phyloP scores from a whole-genome alignment of 2,797 vertebrate genomes.

The Microhierax caerulescens region DNA sequence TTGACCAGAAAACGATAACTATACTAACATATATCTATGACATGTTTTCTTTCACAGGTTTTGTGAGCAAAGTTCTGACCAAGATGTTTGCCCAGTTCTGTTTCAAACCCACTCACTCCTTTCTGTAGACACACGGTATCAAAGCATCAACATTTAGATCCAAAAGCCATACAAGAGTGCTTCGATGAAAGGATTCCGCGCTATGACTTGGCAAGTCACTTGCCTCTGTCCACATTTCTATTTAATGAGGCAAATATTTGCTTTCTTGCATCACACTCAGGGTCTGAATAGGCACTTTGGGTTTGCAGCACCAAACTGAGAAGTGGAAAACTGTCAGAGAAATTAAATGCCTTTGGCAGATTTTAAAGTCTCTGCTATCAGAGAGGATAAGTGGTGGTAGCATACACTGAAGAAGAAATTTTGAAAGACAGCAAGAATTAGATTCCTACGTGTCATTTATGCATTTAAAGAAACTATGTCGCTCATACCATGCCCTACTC shows the following conservation, averaged over 20 bases:
- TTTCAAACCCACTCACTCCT: slow-evolving; percentile 4
- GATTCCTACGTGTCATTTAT: neutral
- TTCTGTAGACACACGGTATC: neutral
- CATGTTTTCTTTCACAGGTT: neutral
- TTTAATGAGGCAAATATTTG: slow-evolving; percentile 35
- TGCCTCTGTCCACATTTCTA: neutral
- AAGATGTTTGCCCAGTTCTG: neutral
- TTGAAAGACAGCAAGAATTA: neutral
- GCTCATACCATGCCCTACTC: neutral
- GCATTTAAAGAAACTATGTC: neutral
- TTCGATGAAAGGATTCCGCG: slow-evolving; percentile 9
- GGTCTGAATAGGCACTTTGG: neutral
- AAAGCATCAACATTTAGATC: neutral
- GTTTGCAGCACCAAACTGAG: neutral
- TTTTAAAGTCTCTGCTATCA: neutral
- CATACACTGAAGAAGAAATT: neutral
- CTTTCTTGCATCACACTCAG: neutral
- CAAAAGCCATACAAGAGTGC: neutral
- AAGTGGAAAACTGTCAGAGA: neutral
- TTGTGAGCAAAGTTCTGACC: neutral
- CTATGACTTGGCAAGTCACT: neutral
- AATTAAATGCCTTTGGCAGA: neutral
- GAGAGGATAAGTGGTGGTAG: neutral
- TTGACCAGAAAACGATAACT: neutral
- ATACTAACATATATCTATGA: neutral